A percentile compares a stretch with the other conserved stretches of the same genome.
phyloP scores from a whole-genome alignment of 2,888 invertebrate genomes.

The Xylota segnis region DNA sequence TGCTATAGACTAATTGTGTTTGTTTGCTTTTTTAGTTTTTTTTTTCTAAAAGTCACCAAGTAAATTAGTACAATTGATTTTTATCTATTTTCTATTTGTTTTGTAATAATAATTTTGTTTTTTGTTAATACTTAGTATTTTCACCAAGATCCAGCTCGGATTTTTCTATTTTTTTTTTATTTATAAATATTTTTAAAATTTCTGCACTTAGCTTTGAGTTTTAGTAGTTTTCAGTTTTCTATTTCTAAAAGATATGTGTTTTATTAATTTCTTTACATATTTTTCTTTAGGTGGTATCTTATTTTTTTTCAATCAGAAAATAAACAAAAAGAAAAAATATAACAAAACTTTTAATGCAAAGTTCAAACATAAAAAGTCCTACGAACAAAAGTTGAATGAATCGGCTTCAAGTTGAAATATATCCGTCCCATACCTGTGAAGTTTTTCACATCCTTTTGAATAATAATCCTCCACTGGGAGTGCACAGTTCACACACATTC shows the following conservation, averaged over 20 bases:
- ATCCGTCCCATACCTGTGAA: too few relatives aligned
- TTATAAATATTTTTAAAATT: conserved; percentile 2
- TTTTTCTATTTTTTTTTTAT: conserved; percentile 9
- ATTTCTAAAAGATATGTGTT: conserved; percentile 66
- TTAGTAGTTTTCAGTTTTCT: conserved; percentile 38
- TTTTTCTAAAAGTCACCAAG: conserved; percentile 39
- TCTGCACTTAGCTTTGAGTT: conserved; percentile 8
- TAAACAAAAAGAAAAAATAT: neutral
- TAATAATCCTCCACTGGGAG: neutral
- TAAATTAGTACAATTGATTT: conserved; percentile 32
- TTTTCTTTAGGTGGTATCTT: conserved; percentile 60
- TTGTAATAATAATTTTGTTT: conserved; percentile 1
- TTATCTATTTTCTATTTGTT: conserved; percentile 14
- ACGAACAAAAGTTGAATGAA: conserved; percentile 8
- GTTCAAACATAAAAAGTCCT: neutral
- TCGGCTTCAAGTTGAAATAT: neutral
- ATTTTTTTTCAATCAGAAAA: conserved; percentile 2
- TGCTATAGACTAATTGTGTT: conserved; percentile 46
- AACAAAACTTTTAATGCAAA: neutral
- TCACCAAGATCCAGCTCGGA: conserved; percentile 67
- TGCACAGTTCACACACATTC: conserved; percentile 14
- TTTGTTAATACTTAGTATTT: conserved; percentile 2
- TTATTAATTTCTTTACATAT: conserved; percentile 22
- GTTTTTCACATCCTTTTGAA: conserved; percentile 14
- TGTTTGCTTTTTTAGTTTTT: conserved; percentile 6